Percentiles rank a stretch among this genome's conserved stretches.
These are phyloP conservation scores for Peromyscus eremicus DNA, from an alignment of 2,797 vertebrate species.

Conservation along the genomic window DNA sequence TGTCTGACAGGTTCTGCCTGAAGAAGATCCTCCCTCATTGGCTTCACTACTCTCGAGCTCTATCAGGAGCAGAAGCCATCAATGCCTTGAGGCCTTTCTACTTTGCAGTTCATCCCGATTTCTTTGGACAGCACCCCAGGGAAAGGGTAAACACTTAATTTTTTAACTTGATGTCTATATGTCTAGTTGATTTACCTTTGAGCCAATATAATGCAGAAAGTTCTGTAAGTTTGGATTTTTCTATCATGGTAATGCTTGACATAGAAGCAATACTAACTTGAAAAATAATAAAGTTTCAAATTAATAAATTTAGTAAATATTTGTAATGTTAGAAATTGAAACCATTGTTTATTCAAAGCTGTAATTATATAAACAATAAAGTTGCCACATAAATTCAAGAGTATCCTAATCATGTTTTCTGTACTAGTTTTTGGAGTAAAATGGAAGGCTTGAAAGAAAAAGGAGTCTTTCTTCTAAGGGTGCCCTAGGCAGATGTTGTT, in stretches of 20 bases:
- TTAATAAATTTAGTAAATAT: slow-evolving; percentile 27
- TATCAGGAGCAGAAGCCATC: slow-evolving; percentile 95
- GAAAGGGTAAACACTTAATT: slow-evolving; percentile 92
- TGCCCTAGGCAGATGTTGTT: not conserved
- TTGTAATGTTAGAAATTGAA: not conserved
- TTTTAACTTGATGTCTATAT: not conserved
- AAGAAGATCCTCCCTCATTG: slow-evolving; percentile 84
- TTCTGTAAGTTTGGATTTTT: not conserved
- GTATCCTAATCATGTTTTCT: not conserved
- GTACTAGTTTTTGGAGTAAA: slow-evolving; percentile 23
- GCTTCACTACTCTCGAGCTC: slow-evolving; percentile 88
- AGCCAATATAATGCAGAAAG: not conserved
- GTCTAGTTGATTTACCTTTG: not conserved
- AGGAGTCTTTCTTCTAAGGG: not conserved
- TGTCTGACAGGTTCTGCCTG: slow-evolving; percentile 87
- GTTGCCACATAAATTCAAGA: not conserved
- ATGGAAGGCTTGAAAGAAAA: not conserved
- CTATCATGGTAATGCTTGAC: not conserved
- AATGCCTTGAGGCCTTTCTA: slow-evolving; percentile 98
- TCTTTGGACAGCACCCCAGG: slow-evolving; percentile 96
- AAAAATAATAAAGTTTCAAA: not conserved
- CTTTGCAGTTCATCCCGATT: slow-evolving; percentile 98
- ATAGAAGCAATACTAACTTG: not conserved
- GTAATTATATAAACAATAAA: not conserved
- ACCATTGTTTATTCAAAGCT: slow-evolving; percentile 26